phyloP scores from a whole-genome alignment of 37 sponge, comb jelly and placozoan genomes.

The Tethya wilhelma region DNA sequence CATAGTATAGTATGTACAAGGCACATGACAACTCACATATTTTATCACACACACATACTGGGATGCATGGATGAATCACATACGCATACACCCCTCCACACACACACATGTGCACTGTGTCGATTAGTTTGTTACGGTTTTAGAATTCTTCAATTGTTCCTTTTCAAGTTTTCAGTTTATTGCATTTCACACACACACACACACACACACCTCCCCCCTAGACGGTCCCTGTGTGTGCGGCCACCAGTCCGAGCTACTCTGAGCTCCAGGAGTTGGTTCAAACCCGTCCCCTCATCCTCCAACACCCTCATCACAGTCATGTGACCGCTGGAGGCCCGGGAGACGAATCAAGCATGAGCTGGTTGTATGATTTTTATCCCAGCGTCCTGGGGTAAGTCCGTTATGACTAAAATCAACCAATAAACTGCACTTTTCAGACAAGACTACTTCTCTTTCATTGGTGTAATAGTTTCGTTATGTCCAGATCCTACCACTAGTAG shows the following conservation, averaged over 20 bases:
- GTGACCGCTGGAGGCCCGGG: neutral
- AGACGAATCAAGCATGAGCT: slow-evolving; percentile 52
- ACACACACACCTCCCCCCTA: neutral
- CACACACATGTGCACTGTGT: no score
- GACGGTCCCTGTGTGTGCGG: neutral
- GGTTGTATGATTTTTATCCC: slow-evolving; percentile 68
- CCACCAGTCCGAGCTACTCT: slow-evolving; percentile 11
- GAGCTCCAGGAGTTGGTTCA: slow-evolving; percentile 15
- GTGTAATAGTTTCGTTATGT: no score
- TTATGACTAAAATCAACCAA: no score
- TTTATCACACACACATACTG: no score
- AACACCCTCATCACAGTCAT: slow-evolving; percentile 25
- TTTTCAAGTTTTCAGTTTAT: neutral
- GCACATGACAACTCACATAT: no score
- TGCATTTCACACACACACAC: neutral
- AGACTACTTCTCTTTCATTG: no score
- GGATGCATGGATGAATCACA: no score
- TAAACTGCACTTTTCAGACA: no score
- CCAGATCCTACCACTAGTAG: no score
- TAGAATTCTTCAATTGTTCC: neutral
- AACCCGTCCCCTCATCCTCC: slow-evolving; percentile 32
- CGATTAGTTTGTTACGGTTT: no score
- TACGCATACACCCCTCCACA: no score
- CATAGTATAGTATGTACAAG: no score
- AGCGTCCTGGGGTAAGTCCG: slow-evolving; percentile 21